These are phyloP conservation scores for Euleptes europaea DNA, from an alignment of 2,113 vertebrate genomes.

Conservation along the genomic window DNA sequence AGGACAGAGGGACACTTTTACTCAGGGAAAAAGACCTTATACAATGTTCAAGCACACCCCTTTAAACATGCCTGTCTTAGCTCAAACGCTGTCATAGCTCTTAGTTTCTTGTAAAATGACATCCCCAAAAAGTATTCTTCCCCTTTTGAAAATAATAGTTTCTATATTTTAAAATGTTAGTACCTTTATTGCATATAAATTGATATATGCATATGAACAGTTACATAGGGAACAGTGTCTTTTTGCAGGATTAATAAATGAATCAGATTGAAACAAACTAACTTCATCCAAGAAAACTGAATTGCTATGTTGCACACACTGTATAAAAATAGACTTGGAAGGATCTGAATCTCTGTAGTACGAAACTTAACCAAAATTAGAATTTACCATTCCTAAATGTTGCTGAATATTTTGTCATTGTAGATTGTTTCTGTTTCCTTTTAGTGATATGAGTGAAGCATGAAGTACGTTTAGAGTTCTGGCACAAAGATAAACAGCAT, in stretches of 20 bases:
- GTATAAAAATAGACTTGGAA: background rate
- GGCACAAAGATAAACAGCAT: background rate
- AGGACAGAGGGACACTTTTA: too few species aligned
- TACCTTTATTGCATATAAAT: too few species aligned
- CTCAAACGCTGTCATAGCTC: background rate
- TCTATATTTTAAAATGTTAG: conserved; percentile 15
- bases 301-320: background rate
- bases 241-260: background rate
- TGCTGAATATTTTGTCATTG: background rate
- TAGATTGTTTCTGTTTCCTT: background rate
- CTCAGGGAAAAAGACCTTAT: too few species aligned
- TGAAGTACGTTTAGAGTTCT: background rate
- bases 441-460: background rate
- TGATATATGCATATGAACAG: background rate
- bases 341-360: background rate
- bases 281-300: background rate
- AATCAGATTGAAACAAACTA: background rate
- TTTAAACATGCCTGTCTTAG: background rate
- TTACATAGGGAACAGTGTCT: background rate
- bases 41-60: background rate
- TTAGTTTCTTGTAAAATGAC: background rate
- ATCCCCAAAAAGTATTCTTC: background rate
- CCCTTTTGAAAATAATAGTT: background rate
- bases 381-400: background rate
- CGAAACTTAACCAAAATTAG: background rate